Conservation (phyloP, 2,113 vertebrate species). For the Cacatua alba region DNA sequence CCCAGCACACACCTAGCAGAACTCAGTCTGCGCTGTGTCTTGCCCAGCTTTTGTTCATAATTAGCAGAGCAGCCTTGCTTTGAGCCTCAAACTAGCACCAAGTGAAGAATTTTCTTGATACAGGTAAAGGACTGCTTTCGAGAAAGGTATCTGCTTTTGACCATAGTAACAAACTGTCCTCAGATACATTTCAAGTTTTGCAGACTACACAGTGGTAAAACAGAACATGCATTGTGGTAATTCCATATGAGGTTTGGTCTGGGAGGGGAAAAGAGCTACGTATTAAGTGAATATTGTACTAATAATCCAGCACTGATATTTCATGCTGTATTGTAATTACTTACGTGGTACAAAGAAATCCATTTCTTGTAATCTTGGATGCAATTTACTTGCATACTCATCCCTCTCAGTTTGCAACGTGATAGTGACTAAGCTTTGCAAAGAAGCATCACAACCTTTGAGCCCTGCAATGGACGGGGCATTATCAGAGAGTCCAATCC, state of each 20-base stretch:
- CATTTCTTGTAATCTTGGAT: neutral
- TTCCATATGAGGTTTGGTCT: neutral
- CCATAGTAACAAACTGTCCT: neutral
- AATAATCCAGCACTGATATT: neutral
- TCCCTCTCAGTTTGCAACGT: neutral
- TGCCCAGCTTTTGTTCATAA: neutral
- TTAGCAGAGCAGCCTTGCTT: neutral
- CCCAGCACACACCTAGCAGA: fast-evolving
- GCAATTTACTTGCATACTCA: neutral
- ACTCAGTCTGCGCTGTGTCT: neutral
- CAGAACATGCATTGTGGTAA: neutral
- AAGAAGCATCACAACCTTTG: neutral
- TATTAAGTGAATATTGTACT: neutral
- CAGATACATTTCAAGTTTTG: neutral
- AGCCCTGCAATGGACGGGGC: neutral
- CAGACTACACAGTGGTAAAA: neutral
- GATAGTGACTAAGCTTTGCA: neutral
- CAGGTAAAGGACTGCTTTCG: neutral
- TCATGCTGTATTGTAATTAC: neutral
- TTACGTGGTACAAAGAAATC: neutral
- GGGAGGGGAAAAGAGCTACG: neutral
- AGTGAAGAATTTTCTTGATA: neutral
- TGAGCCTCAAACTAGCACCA: neutral
- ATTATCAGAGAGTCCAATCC: neutral
- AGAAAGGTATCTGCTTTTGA: neutral